Conservation (phyloP, 1,140 invertebrate genomes). For the Meloidogyne hapla region DNA sequence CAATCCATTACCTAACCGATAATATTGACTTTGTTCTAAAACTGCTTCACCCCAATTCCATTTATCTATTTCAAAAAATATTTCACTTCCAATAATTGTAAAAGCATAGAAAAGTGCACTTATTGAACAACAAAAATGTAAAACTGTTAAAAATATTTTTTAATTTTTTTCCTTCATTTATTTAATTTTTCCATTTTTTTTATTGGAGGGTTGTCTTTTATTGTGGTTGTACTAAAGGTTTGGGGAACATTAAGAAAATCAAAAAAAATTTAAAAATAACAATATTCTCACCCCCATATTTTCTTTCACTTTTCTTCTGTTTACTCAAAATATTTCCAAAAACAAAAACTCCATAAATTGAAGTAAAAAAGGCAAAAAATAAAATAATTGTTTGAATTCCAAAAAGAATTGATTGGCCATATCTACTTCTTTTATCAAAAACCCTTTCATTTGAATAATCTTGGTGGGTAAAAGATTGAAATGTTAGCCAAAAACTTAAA, state of each 20-base stretch:
- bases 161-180: constrained; percentile 11
- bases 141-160: constrained; percentile 33
- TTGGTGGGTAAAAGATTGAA: constrained; percentile 55
- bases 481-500: constrained; percentile 58
- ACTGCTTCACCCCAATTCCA: constrained; percentile 56
- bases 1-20: constrained; percentile 59
- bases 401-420: constrained; percentile 56
- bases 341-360: constrained; percentile 47
- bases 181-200: no score
- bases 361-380: constrained; percentile 47
- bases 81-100: constrained; percentile 56
- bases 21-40: constrained; percentile 57
- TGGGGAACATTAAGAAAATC: no score
- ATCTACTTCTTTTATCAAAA: constrained; percentile 41
- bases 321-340: constrained; percentile 41
- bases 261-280: no score
- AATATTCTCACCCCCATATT: constrained; percentile 48
- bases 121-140: constrained; percentile 56
- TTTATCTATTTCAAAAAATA: constrained; percentile 63
- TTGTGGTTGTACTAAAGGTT: no score
- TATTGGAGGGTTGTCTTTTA: no score
- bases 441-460: constrained; percentile 43
- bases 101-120: constrained; percentile 59
- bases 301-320: constrained; percentile 31
- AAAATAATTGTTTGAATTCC: constrained; percentile 55